Evolutionary conservation across 2,797 vertebrate species (phyloP), one percentile per base, ranked within the genome.

Genomic region (Hipposideros larvatus): DNA sequence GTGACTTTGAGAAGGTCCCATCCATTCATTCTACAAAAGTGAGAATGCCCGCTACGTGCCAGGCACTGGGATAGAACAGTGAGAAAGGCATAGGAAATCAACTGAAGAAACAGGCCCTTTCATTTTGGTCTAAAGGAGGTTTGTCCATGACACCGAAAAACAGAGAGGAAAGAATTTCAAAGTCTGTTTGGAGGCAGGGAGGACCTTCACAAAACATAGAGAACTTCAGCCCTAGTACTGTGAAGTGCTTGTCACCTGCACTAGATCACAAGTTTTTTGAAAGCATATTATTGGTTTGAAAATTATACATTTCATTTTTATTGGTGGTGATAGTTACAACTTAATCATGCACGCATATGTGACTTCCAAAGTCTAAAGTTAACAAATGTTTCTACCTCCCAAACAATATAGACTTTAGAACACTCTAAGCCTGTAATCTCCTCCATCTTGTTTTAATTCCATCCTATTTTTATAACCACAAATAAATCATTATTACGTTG

Each of bases 271-370:
- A 0, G 24, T 5, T 89, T 87, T 63, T 28, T 48, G 31, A 84
- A 37, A 84, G 41, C 28, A 14, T 11, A 11, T 55, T 68, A 11
- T 6, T 74, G 65, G 16, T 74, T 61, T 70, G 66, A 84, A 85
- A 87, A 83, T 22, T 41, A 10, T 16, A 19, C 28, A 31, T 84
- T 90, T 87, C 28, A 73, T 57, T 90, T 87, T 16, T 48, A 3
- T 75, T 48, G 71, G 11, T 85, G 77, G 53, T 8, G 13, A 28
- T 70, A 73, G 21, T 78, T 31, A 93, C 22, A 66, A 22, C 59
- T 26, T 63, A 37, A 70, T 79, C 10, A 34, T 0, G 0, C 28
- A 34, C 0, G 0, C 28, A 22, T 13, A 16, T 55, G 11, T 57
- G 70, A 87, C n/a, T 71, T 86, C 48, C 65, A 43, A 65, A 83